Evolutionary conservation across 2,113 vertebrate species (phyloP).

Genomic region (Tupaia chinensis): DNA sequence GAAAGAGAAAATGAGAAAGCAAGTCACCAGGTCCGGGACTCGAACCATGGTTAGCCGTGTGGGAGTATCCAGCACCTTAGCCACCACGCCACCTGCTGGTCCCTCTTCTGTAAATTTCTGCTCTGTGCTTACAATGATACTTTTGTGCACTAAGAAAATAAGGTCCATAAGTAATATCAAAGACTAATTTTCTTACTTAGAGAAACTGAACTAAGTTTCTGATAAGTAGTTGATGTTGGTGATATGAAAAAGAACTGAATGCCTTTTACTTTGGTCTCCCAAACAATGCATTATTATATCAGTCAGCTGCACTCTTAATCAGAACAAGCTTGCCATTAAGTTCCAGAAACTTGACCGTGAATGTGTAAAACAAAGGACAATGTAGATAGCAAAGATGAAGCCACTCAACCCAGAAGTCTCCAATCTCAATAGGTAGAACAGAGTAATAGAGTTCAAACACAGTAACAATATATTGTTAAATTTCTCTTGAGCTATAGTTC

Average conservation of each 20-base stretch:
- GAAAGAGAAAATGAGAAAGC: too few relatives aligned
- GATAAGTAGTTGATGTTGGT: constrained; percentile 56
- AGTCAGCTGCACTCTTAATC: background rate
- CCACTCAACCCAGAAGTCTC: background rate
- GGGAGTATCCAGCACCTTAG: too few relatives aligned
- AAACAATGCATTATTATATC: constrained; percentile 33
- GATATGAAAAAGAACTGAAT: constrained; percentile 41
- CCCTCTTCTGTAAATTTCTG: constrained; percentile 15
- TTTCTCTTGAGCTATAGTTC: background rate
- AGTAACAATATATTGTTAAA: background rate
- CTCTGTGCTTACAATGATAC: constrained; percentile 42
- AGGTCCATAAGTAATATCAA: background rate
- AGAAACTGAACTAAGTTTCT: constrained; percentile 46
- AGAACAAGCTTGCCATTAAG: constrained; percentile 53
- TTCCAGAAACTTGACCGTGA: constrained; percentile 39
- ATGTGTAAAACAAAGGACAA: background rate
- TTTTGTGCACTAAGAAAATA: constrained; percentile 50
- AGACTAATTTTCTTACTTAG: constrained; percentile 29
- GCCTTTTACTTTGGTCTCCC: background rate
- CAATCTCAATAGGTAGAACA: background rate
- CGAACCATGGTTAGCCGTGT: too few relatives aligned
- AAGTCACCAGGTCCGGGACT: too few relatives aligned
- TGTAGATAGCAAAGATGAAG: constrained; percentile 27
- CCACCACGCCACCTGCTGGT: too few relatives aligned
- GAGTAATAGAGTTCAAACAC: background rate